A percentile compares a stretch with the other conserved stretches of the same genome.
Evolutionary conservation across 2,888 invertebrate species (phyloP).

Genomic region (Caenorhabditis plicata): DNA sequence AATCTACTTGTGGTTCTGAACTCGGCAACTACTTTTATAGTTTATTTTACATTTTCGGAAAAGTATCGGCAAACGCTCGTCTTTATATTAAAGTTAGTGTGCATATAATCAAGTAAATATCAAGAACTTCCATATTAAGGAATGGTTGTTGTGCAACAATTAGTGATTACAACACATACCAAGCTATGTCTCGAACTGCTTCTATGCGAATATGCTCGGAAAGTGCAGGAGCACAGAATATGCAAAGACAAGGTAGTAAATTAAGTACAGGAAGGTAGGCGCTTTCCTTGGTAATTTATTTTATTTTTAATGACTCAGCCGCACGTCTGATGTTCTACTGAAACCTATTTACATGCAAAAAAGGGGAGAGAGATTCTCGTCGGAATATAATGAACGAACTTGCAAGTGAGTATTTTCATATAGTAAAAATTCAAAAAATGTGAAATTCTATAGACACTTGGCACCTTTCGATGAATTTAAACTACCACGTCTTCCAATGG

Average conservation of each 20-base stretch:
- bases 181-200: conserved; percentile 48
- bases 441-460: conserved; percentile 20
- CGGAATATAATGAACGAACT: conserved; percentile 51
- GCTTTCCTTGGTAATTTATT: background rate
- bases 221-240: conserved; percentile 28
- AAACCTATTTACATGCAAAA: conserved; percentile 44
- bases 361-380: conserved; percentile 33
- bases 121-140: conserved; percentile 17
- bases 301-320: conserved; percentile 21
- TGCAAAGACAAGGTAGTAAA: conserved; percentile 30
- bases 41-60: conserved; percentile 60
- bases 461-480: conserved; percentile 30
- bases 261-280: conserved; percentile 41
- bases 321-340: conserved; percentile 43
- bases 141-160: conserved; percentile 49
- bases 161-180: conserved; percentile 44
- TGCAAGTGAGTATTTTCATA: conserved; percentile 18
- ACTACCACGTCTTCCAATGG: conserved; percentile 33
- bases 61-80: conserved; percentile 56
- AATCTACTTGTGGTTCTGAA: conserved; percentile 60
- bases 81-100: conserved; percentile 46
- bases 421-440: background rate
- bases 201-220: conserved; percentile 47
- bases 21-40: conserved; percentile 61
- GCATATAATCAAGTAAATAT: background rate